Evolutionary conservation across 2,797 vertebrate genomes (phyloP).

Genomic region (Sebastes matsubarae): DNA sequence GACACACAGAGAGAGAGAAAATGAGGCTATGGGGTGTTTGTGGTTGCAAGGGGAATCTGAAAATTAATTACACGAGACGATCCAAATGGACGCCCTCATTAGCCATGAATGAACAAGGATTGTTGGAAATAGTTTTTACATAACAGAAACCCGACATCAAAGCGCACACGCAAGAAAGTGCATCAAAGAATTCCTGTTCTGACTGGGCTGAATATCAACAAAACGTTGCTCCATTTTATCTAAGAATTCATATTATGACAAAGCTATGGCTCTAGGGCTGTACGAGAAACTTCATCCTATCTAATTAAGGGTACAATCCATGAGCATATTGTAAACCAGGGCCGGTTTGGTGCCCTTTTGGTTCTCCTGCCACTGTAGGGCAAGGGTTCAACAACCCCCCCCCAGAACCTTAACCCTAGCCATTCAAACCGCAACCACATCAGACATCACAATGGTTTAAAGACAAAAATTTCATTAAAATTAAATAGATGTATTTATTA

Average conservation of each 20-base stretch:
- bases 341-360: no score
- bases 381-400: no score
- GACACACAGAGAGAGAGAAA: not conserved
- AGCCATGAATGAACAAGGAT: conserved; percentile 66
- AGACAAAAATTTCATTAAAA: no score
- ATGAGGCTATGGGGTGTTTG: conserved; percentile 28
- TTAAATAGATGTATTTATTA: no score
- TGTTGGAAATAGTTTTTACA: conserved; percentile 67
- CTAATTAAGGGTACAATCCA: not conserved
- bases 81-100: conserved; percentile 70
- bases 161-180: conserved; percentile 2
- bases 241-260: conserved; percentile 13
- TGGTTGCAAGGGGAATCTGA: conserved; percentile 46
- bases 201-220: conserved; percentile 8
- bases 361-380: no score
- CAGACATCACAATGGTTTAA: no score
- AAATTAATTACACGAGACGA: conserved; percentile 63
- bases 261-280: not conserved
- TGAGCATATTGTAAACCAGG: not conserved
- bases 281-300: not conserved
- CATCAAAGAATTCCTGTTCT: conserved; percentile 29
- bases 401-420: no score
- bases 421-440: no score
- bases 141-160: conserved; percentile 61
- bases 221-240: conserved; percentile 25